Evolutionary conservation across 2,113 vertebrate species (phyloP), one percentile per base, ranked within the genome.

Genomic region (Chunga burmeisteri): DNA sequence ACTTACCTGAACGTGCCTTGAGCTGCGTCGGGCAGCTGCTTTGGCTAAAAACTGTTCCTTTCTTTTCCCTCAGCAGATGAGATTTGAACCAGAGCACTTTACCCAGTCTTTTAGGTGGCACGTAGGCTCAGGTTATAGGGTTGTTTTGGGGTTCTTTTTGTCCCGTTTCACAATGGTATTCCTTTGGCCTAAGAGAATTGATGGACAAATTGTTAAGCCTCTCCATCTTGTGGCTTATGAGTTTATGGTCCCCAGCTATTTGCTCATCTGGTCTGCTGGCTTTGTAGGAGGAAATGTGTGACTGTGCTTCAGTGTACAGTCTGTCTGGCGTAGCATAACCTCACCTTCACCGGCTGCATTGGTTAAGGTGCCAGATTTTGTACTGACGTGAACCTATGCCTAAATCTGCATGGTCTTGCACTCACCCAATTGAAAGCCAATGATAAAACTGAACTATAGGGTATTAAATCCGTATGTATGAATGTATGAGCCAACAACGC

Each of bases 111-210:
- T 56, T 61, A 47, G 29, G 30, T 61, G 36, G 36, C 21, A 68
- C 16, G 16, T 44, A 2, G 5, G 15, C 25, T 72, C 36, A 42
- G 14, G 14, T 27, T 86, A 23, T 66, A 32, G 20, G 40, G 29
- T 25, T 6, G 16, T 19, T 5, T 21, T 8, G 1, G 6, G 0
- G 2, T 17, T n/a, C n/a, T 56, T 77, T 68, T 80, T 13, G 11
- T 50, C 22, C 23, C 5, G 14, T 87, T 81, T 93, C 34, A 19
- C 26, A 34, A 1, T 27, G 8, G 6, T 80, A 93, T 91, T 93
- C 10, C 49, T 16, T 72, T 55, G 26, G 29, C 20, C 22, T n/a
- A 50, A 53, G 53, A 58, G 42, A 95, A 77, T 2, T 9, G 13
- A 38, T 58, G n/a, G 74, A 34, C 30, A 53, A 12, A 29, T 50